Base-by-base conservation (phyloP, 1,140 invertebrate genomes). In the Leptopilina boulardi region DNA sequence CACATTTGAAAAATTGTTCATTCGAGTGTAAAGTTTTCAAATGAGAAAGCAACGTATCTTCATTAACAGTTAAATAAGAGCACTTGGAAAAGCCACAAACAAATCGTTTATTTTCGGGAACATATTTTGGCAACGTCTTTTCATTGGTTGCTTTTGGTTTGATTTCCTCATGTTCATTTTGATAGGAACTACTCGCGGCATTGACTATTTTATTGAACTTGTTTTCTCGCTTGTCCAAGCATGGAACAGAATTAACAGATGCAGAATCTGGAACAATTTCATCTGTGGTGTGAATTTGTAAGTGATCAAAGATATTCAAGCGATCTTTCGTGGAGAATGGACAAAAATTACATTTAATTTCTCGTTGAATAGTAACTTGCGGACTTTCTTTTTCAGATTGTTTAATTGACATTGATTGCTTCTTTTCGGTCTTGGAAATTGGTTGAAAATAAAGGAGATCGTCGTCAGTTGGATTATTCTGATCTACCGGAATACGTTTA, bases 151-250 rank as follows among this genome's bases (percentile, higher is more conserved):
- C 83, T 23, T 88, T 90, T 0, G 59, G 0, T 41, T 87, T 84
- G 0, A 74, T 83, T 5, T 90, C 87, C 90, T 91, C 92, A 38
- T 89, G 82, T 41, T 92, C 91, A 73, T 90, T 91, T 70, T 91
- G 90, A 79, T 94, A 92, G 0, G 95, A 95, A 85, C 95, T 95
- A 23, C 93, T 93, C 0, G 96, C 95, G 15, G 96, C 89, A 87
- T 97, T 97, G 0, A 94, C 92, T 95, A 96, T 97, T 87, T 95
- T 96, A 85, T 96, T 95, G 85, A 96, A 96, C 93, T 96, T 95
- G 78, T 92, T 93, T 83, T 96, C 95, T 75, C 94, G 95, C 41
- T 94, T 94, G 70, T 95, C 94, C 21, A 96, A 88, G 87, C 95
- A 95, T 0, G 95, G 95, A 0, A 96, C 95, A 0, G 95, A 95